phyloP scores from a whole-genome alignment of 2,888 invertebrate genomes.

The Nesidiocoris tenuis region DNA sequence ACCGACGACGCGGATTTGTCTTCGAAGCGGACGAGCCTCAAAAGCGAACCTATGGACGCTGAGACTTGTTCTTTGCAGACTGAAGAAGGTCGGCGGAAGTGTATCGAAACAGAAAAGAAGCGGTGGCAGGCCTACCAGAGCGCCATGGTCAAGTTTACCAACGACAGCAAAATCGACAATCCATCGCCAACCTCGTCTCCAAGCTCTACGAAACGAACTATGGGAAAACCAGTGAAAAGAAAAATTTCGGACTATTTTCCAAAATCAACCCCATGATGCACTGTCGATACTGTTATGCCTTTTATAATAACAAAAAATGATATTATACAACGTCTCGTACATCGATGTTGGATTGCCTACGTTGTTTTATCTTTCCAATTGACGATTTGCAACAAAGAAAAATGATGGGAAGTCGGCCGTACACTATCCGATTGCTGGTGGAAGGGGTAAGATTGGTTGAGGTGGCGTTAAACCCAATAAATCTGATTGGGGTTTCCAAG shows the following conservation, averaged over 20 bases:
- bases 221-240: constrained; percentile 44
- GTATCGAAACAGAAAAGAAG: constrained; percentile 48
- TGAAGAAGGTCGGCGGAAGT: constrained; percentile 46
- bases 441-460: too few relatives aligned
- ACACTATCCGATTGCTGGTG: too few relatives aligned
- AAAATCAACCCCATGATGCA: constrained; percentile 32
- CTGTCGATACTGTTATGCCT: too few relatives aligned
- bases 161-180: constrained; percentile 20
- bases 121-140: constrained; percentile 50
- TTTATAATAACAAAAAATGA: too few relatives aligned
- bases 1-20: not conserved
- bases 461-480: too few relatives aligned
- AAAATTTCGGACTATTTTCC: constrained; percentile 50
- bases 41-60: constrained; percentile 39
- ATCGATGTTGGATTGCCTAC: too few relatives aligned
- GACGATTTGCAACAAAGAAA: too few relatives aligned
- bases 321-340: too few relatives aligned
- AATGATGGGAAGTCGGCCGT: too few relatives aligned
- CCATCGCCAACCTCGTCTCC: constrained; percentile 15
- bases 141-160: constrained; percentile 49
- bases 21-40: not conserved
- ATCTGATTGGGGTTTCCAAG: too few relatives aligned
- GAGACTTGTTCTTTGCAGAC: constrained; percentile 47
- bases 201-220: constrained; percentile 3
- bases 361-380: too few relatives aligned